Conservation (phyloP, 2,888 invertebrate species). For the Dendrolimus pini region DNA sequence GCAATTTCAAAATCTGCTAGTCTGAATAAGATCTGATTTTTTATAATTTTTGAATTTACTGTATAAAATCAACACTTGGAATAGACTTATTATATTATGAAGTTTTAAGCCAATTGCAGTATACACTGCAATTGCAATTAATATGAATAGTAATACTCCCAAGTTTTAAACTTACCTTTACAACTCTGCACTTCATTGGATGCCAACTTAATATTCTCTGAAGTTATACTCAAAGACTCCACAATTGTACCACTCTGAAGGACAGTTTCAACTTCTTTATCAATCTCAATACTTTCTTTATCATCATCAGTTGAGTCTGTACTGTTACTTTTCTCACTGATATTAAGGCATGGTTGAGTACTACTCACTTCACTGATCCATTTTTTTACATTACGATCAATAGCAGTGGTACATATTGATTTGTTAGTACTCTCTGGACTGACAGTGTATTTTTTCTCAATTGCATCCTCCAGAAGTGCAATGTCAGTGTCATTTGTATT, state of each 20-base stretch:
- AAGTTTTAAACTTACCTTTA: constrained; percentile 40
- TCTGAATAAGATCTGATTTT: too few species aligned
- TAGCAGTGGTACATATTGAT: constrained; percentile 24
- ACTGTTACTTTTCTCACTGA: constrained; percentile 40
- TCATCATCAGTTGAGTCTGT: constrained; percentile 38
- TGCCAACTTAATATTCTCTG: constrained; percentile 58
- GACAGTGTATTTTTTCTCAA: constrained; percentile 45
- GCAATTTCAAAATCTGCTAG: too few species aligned
- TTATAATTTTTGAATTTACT: too few species aligned
- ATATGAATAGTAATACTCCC: too few species aligned
- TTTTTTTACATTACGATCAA: constrained; percentile 45
- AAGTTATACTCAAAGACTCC: constrained; percentile 62
- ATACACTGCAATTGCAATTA: too few species aligned
- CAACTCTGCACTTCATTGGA: constrained; percentile 56
- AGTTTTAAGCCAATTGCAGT: too few species aligned
- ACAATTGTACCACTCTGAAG: constrained; percentile 68
- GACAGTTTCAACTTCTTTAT: constrained; percentile 68
- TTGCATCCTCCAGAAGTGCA: constrained; percentile 45
- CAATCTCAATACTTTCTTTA: constrained; percentile 59
- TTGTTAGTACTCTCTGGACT: constrained; percentile 39
- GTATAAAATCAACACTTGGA: too few species aligned
- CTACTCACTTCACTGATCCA: constrained; percentile 66
- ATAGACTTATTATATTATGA: too few species aligned
- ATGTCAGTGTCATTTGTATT: constrained; percentile 62
- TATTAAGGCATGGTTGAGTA: constrained; percentile 58